Evolutionary conservation across 2,797 vertebrate species (phyloP).

Genomic region (Sphaeramia orbicularis): DNA sequence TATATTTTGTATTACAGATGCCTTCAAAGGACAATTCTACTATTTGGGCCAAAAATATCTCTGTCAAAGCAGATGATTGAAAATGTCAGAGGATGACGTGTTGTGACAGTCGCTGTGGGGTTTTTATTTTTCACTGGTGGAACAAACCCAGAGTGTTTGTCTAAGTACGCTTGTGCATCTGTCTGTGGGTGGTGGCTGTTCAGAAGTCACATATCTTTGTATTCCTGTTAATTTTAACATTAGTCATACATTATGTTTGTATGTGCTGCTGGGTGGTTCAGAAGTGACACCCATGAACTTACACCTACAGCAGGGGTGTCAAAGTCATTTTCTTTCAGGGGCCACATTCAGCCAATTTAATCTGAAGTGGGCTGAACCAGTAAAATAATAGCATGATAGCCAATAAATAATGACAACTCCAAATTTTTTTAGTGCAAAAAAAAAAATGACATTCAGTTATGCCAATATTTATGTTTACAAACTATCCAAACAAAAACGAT

Average conservation of each 20-base stretch:
- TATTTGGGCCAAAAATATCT: slow-evolving; percentile 69
- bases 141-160: slow-evolving; percentile 46
- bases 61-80: slow-evolving; percentile 72
- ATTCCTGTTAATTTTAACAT: slow-evolving; percentile 14
- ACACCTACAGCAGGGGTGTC: no score
- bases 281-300: slow-evolving; percentile 9
- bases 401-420: no score
- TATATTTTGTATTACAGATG: slow-evolving; percentile 59
- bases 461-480: no score
- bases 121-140: slow-evolving; percentile 40
- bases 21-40: slow-evolving; percentile 61
- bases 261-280: not conserved
- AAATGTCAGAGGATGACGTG: slow-evolving; percentile 62
- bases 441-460: no score
- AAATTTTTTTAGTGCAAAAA: no score
- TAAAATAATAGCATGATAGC: no score
- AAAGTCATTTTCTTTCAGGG: no score
- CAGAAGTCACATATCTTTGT: slow-evolving; percentile 13
- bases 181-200: slow-evolving; percentile 36
- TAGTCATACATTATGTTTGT: slow-evolving; percentile 10
- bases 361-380: no score
- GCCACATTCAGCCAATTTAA: no score
- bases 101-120: slow-evolving; percentile 56
- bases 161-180: slow-evolving; percentile 11
- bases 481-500: no score